Evolutionary conservation across 1,140 invertebrate species (phyloP).

Genomic region (Euschistus heros): DNA sequence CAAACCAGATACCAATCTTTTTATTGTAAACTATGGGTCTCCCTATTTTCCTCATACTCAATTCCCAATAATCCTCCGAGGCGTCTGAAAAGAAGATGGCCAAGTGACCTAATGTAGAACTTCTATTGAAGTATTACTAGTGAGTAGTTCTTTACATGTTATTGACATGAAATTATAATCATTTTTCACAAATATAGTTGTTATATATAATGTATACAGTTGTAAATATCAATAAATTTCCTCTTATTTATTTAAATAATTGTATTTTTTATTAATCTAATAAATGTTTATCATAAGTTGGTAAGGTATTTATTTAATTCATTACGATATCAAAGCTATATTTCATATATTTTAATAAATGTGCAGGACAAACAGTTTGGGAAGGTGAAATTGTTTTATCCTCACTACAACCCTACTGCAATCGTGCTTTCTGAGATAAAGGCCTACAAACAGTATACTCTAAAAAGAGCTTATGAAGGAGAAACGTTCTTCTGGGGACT

Average conservation of each 20-base stretch:
- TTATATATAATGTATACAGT: too few species aligned
- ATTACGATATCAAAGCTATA: neutral
- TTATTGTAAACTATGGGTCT: too few species aligned
- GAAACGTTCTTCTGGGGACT: conserved; percentile 89
- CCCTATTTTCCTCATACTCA: too few species aligned
- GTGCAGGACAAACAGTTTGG: conserved; percentile 83
- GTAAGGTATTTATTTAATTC: neutral
- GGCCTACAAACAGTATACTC: conserved; percentile 70
- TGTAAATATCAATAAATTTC: neutral
- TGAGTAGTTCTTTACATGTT: too few species aligned
- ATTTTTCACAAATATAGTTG: too few species aligned
- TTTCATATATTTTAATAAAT: neutral
- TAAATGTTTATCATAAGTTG: conserved; percentile 1
- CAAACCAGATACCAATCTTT: too few species aligned
- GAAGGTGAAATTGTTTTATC: conserved; percentile 68
- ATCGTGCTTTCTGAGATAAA: conserved; percentile 64
- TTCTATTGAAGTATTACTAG: too few species aligned
- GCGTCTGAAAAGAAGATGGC: too few species aligned
- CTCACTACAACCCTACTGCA: conserved; percentile 73
- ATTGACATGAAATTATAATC: too few species aligned
- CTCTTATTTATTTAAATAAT: neutral
- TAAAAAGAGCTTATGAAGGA: conserved; percentile 76
- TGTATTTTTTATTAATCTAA: neutral
- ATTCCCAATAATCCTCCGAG: too few species aligned
- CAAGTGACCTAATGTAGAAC: too few species aligned